Evolutionary conservation across 2,113 vertebrate genomes (phyloP).

Genomic region (Podarcis muralis): DNA sequence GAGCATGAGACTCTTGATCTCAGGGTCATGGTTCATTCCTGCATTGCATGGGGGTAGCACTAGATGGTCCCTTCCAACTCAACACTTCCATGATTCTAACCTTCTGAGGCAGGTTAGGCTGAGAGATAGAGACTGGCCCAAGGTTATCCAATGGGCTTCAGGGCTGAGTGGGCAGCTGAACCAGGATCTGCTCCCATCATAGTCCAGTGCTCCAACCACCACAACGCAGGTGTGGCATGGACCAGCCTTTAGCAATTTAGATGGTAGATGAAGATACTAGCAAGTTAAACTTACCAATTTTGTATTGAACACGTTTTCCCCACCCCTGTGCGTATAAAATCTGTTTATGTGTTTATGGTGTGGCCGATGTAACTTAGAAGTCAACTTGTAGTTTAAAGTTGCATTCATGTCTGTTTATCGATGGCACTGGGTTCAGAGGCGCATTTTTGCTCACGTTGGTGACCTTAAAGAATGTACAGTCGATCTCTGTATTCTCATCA

Average conservation of each 20-base stretch:
- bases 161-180: not conserved
- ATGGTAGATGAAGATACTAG: too few relatives aligned
- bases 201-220: not conserved
- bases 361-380: not conserved
- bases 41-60: too few relatives aligned
- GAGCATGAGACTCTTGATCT: too few relatives aligned
- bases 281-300: too few relatives aligned
- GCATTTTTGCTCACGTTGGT: not conserved
- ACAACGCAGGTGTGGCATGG: too few relatives aligned
- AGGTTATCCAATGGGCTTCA: not conserved
- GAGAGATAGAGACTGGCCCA: not conserved
- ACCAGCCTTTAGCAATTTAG: too few relatives aligned
- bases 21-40: too few relatives aligned
- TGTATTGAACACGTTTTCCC: too few relatives aligned
- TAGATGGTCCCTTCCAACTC: not conserved
- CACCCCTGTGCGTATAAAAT: too few relatives aligned
- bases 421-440: not conserved
- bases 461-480: not conserved
- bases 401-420: not conserved
- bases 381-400: not conserved
- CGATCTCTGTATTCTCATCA: not conserved
- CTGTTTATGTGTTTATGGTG: too few relatives aligned
- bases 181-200: too few relatives aligned
- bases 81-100: too few relatives aligned
- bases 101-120: not conserved